Evolutionary conservation across 2,888 invertebrate species (phyloP).

Genomic region (Galerucella calmariensis): DNA sequence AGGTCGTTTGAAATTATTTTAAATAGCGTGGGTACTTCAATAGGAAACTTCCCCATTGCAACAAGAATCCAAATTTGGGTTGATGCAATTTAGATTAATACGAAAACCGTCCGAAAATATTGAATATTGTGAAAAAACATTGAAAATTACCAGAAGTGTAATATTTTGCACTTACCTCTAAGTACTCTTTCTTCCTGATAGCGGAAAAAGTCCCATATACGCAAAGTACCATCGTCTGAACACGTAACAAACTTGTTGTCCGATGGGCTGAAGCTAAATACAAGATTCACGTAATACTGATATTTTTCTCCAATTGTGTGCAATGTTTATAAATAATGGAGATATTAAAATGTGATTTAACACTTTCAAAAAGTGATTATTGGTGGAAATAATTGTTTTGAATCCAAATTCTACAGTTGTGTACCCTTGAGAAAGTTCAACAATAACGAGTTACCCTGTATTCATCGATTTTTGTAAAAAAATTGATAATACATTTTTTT

Average conservation of each 20-base stretch:
- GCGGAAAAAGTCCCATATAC: constrained; percentile 98
- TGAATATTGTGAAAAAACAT: background rate
- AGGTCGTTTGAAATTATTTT: too few relatives aligned
- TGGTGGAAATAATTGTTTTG: too few relatives aligned
- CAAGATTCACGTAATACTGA: constrained; percentile 41
- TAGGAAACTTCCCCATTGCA: too few relatives aligned
- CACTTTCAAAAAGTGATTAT: too few relatives aligned
- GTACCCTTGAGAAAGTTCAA: background rate
- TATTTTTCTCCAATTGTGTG: constrained; percentile 1
- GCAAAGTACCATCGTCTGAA: constrained; percentile 98
- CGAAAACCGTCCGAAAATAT: too few relatives aligned
- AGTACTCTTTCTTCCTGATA: constrained; percentile 96
- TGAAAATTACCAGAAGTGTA: constrained; percentile 1
- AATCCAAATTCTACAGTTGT: background rate
- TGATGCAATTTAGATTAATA: too few relatives aligned
- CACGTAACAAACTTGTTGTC: constrained; percentile 99
- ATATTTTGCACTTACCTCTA: constrained; percentile 70
- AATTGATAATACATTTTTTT: too few relatives aligned
- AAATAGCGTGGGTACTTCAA: too few relatives aligned
- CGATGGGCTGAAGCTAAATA: constrained; percentile 94
- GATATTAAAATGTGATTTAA: background rate
- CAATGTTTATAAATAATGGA: background rate
- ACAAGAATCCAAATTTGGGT: too few relatives aligned
- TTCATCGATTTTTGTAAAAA: too few relatives aligned
- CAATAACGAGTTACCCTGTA: background rate